These are phyloP conservation scores for Coilia nasus DNA, from an alignment of 2,797 vertebrate species.

Conservation along the genomic window DNA sequence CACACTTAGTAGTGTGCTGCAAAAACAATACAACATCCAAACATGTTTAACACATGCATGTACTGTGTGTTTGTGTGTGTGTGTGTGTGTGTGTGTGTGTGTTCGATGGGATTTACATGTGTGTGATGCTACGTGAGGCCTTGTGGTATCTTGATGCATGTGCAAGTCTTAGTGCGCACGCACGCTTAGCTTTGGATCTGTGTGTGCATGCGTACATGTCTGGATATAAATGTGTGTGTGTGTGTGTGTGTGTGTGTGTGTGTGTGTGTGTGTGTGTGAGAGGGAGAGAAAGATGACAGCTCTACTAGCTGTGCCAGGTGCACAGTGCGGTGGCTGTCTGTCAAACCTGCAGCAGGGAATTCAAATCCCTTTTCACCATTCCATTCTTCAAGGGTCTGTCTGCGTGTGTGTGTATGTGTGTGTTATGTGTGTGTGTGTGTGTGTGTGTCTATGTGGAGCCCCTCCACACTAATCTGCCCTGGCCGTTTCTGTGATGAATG, in stretches of 20 bases:
- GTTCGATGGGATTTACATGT: background rate
- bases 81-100: background rate
- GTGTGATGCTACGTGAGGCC: too few relatives aligned
- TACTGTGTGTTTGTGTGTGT: too few relatives aligned
- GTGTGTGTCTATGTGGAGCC: conserved; percentile 20
- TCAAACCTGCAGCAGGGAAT: conserved; percentile 40
- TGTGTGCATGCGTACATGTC: too few relatives aligned
- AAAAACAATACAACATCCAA: too few relatives aligned
- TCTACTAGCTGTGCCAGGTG: conserved; percentile 29
- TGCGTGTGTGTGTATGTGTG: conserved; percentile 29
- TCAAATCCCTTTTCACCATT: conserved; percentile 62
- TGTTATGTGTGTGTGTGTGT: background rate
- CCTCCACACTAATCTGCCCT: conserved; percentile 57
- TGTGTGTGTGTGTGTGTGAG: background rate
- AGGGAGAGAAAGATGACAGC: too few relatives aligned
- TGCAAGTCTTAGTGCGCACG: background rate
- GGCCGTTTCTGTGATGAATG: conserved; percentile 63
- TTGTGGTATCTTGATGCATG: background rate
- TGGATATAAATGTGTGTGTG: too few relatives aligned
- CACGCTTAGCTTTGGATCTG: background rate
- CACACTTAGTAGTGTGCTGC: too few relatives aligned
- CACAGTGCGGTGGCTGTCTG: conserved; percentile 35
- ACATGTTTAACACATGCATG: too few relatives aligned
- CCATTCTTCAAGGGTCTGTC: conserved; percentile 60
- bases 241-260: background rate